Percentiles rank a stretch among this genome's conserved stretches.
phyloP scores from a whole-genome alignment of 2,888 invertebrate genomes.

The Stomorhina lunata region DNA sequence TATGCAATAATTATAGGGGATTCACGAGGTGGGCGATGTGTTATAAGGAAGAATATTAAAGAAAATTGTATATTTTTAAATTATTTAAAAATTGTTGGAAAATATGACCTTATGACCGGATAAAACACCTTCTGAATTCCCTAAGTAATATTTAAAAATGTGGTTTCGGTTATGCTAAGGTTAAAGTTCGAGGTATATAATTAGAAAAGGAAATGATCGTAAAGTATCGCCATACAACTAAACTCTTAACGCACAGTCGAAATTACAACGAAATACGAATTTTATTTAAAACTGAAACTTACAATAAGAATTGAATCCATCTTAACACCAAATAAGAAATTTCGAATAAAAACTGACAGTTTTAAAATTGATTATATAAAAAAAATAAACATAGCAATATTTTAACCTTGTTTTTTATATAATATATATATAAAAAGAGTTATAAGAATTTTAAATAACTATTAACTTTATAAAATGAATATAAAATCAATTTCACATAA shows the following conservation, averaged over 20 bases:
- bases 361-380: background rate
- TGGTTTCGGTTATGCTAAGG: constrained; percentile 51
- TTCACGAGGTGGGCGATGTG: no score
- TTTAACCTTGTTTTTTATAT: constrained; percentile 25
- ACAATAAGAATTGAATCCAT: constrained; percentile 52
- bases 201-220: background rate
- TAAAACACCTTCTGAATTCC: no score
- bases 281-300: constrained; percentile 32
- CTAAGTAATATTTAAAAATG: no score
- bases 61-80: no score
- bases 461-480: background rate
- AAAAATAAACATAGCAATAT: constrained; percentile 54
- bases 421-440: no score
- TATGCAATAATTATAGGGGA: background rate
- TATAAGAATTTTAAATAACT: background rate
- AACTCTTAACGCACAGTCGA: constrained; percentile 56
- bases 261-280: constrained; percentile 63
- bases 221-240: no score
- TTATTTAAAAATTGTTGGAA: no score
- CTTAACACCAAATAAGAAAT: constrained; percentile 51
- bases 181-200: background rate
- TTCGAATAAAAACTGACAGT: background rate
- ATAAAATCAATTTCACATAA: background rate
- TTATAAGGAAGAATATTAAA: no score
- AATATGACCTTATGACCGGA: no score